Evolutionary conservation across 1,140 invertebrate species (phyloP).

Genomic region (Cephus cinctus): DNA sequence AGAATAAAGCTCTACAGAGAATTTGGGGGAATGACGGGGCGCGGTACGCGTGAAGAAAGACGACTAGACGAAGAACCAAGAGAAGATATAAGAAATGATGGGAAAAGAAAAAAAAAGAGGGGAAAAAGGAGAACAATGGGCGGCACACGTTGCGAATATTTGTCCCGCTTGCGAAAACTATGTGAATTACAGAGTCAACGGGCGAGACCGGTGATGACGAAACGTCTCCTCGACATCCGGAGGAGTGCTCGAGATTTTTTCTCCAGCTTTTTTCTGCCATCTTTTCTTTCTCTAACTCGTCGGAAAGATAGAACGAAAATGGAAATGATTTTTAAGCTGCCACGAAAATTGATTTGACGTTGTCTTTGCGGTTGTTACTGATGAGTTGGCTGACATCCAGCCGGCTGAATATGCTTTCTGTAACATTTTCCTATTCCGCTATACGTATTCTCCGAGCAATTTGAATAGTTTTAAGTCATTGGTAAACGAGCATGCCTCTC

Average conservation of each 20-base stretch:
- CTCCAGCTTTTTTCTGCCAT: background rate
- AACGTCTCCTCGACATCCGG: conserved; percentile 3
- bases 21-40: no score
- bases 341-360: conserved; percentile 29
- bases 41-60: no score
- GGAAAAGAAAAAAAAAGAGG: conserved; percentile 1
- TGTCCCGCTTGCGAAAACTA: no score
- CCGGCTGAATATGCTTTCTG: conserved; percentile 29
- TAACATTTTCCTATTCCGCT: conserved; percentile 32
- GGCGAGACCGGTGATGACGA: background rate
- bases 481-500: no score
- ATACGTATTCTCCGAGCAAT: conserved; percentile 25
- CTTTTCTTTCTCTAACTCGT: background rate
- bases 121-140: conserved; percentile 11
- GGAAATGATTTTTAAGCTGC: no score
- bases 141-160: background rate
- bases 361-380: conserved; percentile 28
- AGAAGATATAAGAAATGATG: background rate
- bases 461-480: conserved; percentile 33
- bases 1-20: background rate
- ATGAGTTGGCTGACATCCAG: conserved; percentile 34
- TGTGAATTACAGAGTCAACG: conserved; percentile 32
- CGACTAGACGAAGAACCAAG: background rate
- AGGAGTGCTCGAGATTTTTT: background rate
- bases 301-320: background rate